Evolutionary conservation across 2,888 invertebrate species (phyloP), one percentile per base, ranked within the genome.

Genomic region (Lithophane semibrunnea): DNA sequence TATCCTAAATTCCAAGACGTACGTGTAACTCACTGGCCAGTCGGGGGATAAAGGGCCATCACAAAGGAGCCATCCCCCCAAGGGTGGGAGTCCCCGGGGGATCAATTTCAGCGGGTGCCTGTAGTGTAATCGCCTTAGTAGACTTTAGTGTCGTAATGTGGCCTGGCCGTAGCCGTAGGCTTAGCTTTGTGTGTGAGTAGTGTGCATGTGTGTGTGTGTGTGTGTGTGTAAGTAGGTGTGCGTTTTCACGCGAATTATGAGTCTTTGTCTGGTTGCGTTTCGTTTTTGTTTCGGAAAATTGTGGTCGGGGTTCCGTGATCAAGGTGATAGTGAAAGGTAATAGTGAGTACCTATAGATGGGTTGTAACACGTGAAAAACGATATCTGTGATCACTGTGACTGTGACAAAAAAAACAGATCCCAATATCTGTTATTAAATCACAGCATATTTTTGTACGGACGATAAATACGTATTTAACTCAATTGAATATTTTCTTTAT

Each of bases 31-130:
- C 88, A 85, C 83, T 85, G 85, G 54, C 70, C 84, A 73, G 81
- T 12, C 77, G 78, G 82, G 80, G 82, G 83, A 88, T 86, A 80
- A 88, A 88, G 86, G 88, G 82, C 88, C 76, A 87, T 87, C 81
- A 85, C 88, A 88, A 88, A 88, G 84, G 82, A 71, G 61, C 77
- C 52, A 37, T 61, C 81, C 87, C 80, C 49, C 64, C 37, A n/a
- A n/a, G 75, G 73, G 84, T 66, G 56, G 86, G 75, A 16, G 52
- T 37, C 63, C 80, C 73, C 63, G 61, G 85, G 85, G 76, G 88
- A 88, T 86, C 88, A 88, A 88, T 88, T 88, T 86, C 88, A 85
- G 88, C 68, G 86, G 87, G 87, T 77, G 82, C 85, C 79, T 66
- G 64, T 79, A 85, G 75, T 78, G 80, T 88, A 88, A 88, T 88